Conservation (phyloP, 1,140 invertebrate genomes). For the Sinonovacula constricta region DNA sequence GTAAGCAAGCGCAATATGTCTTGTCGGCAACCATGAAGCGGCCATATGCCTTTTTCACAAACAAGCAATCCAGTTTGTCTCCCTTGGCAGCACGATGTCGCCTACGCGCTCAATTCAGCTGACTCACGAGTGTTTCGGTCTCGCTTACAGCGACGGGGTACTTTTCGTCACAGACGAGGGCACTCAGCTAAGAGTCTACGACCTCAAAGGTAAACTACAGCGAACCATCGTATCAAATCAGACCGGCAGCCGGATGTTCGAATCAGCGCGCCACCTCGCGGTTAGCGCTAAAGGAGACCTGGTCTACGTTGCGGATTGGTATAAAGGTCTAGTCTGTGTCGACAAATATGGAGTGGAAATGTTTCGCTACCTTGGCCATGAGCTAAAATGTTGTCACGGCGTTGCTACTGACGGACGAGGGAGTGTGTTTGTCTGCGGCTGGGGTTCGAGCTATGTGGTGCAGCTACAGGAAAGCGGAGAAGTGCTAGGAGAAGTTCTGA, state of each 20-base stretch:
- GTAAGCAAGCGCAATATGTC: neutral
- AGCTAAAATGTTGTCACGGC: neutral
- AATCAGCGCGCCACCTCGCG: neutral
- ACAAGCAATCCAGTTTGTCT: conserved; percentile 5
- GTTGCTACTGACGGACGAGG: conserved; percentile 17
- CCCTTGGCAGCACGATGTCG: neutral
- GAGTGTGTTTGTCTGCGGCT: conserved; percentile 6
- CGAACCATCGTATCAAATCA: neutral
- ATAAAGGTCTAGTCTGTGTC: conserved; percentile 7
- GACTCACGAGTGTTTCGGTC: conserved; percentile 4
- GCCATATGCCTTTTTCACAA: neutral
- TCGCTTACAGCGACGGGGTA: neutral
- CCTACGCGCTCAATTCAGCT: neutral
- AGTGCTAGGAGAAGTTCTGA: conserved; percentile 9
- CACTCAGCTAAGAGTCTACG: neutral
- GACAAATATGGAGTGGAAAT: neutral
- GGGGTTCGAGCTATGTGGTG: neutral
- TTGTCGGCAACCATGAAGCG: conserved; percentile 2
- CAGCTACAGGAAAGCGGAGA: neutral
- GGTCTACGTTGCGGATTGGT: neutral
- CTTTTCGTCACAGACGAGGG: neutral
- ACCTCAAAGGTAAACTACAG: neutral
- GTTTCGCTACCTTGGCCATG: neutral
- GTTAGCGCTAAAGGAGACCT: neutral
- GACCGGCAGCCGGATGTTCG: neutral